These are phyloP conservation scores for Clamator glandarius DNA, from an alignment of 2,797 vertebrate species.

Conservation along the genomic window DNA sequence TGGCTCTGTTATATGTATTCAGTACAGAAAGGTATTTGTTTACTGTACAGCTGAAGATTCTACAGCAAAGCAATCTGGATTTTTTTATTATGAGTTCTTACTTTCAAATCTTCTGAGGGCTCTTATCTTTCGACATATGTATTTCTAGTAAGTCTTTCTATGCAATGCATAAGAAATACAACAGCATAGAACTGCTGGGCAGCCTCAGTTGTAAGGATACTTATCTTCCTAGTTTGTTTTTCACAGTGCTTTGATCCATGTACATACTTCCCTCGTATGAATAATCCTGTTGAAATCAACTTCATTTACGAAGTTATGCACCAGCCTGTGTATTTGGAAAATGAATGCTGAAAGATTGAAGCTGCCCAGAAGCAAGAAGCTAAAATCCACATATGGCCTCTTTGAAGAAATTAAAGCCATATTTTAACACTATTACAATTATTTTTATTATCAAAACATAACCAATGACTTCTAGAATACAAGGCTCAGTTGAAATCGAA, in stretches of 20 bases:
- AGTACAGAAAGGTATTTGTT: background rate
- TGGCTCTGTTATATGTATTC: background rate
- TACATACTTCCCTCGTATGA: background rate
- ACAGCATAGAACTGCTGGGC: background rate
- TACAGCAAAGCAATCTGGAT: background rate
- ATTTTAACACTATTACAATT: background rate
- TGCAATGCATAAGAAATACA: background rate
- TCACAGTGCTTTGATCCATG: background rate
- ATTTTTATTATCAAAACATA: background rate
- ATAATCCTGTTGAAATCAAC: background rate
- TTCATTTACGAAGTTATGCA: background rate
- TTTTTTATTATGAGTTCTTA: background rate
- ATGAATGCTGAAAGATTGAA: background rate
- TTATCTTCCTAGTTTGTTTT: background rate
- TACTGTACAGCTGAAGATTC: background rate
- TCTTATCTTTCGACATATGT: background rate
- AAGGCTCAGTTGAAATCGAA: background rate
- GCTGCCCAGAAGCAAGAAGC: background rate
- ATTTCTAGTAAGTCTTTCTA: background rate
- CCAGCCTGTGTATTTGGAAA: background rate
- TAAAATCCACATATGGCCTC: background rate
- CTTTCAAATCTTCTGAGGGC: background rate
- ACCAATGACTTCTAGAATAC: background rate
- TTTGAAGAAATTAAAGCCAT: background rate
- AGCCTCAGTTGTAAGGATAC: background rate